Base-by-base conservation (phyloP, 2,888 invertebrate species). In the Melanophora roralis region DNA sequence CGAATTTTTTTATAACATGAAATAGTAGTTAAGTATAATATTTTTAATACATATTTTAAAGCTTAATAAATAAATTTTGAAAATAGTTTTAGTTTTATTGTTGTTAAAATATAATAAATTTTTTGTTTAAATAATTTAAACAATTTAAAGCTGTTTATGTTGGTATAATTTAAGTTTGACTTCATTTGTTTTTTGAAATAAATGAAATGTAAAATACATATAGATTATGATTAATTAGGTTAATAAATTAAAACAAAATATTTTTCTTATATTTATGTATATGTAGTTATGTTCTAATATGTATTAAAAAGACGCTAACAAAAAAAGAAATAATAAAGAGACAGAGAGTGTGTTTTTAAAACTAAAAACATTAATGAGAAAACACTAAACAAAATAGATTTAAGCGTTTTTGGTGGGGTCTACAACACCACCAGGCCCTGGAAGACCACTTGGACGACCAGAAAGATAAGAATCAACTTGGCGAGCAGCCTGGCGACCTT, bases 401-500 rank as follows among this genome's bases (percentile, higher is more conserved):
- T 86, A 86, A 71, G 71, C 83, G 81, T 84, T 85, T 82, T 84
- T 84, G 19, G 86, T 82, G 67, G 85, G 83, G 84, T 89, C 89
- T 81, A 96, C 92, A 76, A 98, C 94, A 14, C 98, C 99, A 34
- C 99, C 99, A 1, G 96, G 95, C 19, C 97, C 98, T 4, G 99
- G 98, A 69, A 99, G 92, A 6, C 93, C 93, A 5, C 98, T 96
- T 36, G 91, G 91, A 64, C 86, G 84, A n/a, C 93, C 93, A 86
- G 93, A 93, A 14, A 99, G 93, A 90, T 93, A 95, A 67, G 94
- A 91, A 89, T 99, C 99, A 1, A 99, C 95, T 84, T 97, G 96
- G 49, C 98, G 92, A 12, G 99, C 99, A 8, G 98, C 98, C 90
- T 98, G 98, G n/a, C 99, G 93, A 1, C 99, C 99, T 90, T 99